phyloP scores from a whole-genome alignment of 2,797 vertebrate genomes.

The Chaetophractus vellerosus region DNA sequence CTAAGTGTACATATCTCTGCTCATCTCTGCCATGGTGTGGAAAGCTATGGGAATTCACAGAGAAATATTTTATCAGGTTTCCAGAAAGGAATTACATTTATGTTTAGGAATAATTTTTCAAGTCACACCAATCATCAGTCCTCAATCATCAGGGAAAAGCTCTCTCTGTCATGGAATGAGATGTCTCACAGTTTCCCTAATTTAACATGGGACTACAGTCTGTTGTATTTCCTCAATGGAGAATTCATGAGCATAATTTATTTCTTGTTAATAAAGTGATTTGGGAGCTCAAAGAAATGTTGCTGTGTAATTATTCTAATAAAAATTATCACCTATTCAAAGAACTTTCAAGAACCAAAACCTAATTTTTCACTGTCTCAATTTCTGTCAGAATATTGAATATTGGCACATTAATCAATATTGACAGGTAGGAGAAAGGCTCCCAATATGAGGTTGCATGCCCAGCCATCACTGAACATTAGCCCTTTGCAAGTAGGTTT shows the following conservation, averaged over 20 bases:
- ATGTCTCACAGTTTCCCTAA: not conserved
- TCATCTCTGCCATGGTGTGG: not conserved
- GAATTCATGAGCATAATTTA: not conserved
- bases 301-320: not conserved
- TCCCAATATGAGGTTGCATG: not conserved
- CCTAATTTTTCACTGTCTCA: not conserved
- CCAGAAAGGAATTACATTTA: not conserved
- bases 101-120: conserved; percentile 39
- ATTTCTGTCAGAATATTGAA: not conserved
- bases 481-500: not conserved
- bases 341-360: not conserved
- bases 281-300: conserved; percentile 33
- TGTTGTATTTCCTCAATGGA: conserved; percentile 23
- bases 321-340: not conserved
- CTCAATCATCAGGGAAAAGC: not conserved
- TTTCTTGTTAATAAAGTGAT: conserved; percentile 28
- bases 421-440: not conserved
- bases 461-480: rapidly evolving
- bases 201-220: not conserved
- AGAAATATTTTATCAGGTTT: conserved; percentile 66
- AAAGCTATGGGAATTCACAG: conserved; percentile 53
- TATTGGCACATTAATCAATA: not conserved
- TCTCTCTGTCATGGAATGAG: not conserved
- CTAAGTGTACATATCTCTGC: too few relatives aligned
- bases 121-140: not conserved